Conservation (phyloP, 2,888 invertebrate species). For the Acleris holmiana region DNA sequence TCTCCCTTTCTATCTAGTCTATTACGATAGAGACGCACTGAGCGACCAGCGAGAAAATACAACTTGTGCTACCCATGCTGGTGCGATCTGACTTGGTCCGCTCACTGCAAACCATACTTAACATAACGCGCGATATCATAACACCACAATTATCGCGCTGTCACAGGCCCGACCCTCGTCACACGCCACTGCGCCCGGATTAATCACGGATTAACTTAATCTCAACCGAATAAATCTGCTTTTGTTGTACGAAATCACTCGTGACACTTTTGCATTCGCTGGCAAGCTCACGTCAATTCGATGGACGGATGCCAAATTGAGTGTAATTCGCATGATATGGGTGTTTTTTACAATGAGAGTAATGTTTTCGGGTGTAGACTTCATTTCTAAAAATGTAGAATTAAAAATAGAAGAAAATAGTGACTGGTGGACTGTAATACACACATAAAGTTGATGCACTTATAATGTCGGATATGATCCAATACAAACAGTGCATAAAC, state of each 20-base stretch:
- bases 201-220: constrained; percentile 70
- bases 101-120: constrained; percentile 21
- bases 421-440: too few species aligned
- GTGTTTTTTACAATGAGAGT: not conserved
- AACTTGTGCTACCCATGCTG: too few species aligned
- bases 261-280: constrained; percentile 52
- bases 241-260: constrained; percentile 58
- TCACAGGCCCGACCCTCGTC: constrained; percentile 72
- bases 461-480: too few species aligned
- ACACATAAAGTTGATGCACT: too few species aligned
- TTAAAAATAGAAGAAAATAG: too few species aligned
- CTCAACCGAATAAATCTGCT: constrained; percentile 62
- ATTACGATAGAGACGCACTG: too few species aligned
- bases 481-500: too few species aligned
- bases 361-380: not conserved
- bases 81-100: too few species aligned
- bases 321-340: constrained; percentile 18
- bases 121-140: constrained; percentile 58
- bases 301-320: constrained; percentile 33
- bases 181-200: constrained; percentile 69
- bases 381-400: not conserved
- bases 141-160: constrained; percentile 75
- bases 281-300: constrained; percentile 31
- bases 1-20: too few species aligned
- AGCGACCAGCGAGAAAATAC: too few species aligned